Evolutionary conservation across 2,797 vertebrate species (phyloP).

Genomic region (Salarias fasciatus): DNA sequence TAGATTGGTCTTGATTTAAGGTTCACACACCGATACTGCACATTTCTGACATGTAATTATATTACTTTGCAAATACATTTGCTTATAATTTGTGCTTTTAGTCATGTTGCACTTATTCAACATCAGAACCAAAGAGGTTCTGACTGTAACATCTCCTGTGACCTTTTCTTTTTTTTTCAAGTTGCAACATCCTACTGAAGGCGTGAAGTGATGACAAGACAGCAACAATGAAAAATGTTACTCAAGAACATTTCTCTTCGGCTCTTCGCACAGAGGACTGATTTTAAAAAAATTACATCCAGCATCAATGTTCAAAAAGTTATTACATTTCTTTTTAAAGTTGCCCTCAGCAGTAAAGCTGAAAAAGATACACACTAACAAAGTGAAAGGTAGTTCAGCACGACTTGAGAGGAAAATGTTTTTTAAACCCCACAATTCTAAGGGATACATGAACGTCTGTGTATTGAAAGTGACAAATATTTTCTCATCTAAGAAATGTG

Average conservation of each 20-base stretch:
- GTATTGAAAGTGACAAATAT: constrained; percentile 34
- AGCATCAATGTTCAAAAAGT: constrained; percentile 34
- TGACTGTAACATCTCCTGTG: no score
- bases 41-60: not conserved
- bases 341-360: constrained; percentile 46
- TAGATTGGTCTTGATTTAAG: not conserved
- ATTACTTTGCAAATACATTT: no score
- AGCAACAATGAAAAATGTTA: not conserved
- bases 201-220: no score
- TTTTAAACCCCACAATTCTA: constrained; percentile 5
- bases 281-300: constrained; percentile 12
- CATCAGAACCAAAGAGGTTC: no score
- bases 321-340: constrained; percentile 59
- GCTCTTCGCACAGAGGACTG: not conserved
- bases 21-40: no score
- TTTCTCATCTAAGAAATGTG: no score
- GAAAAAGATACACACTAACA: constrained; percentile 42
- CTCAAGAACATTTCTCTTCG: no score
- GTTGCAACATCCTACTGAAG: no score
- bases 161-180: no score
- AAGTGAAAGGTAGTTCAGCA: constrained; percentile 39
- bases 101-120: no score
- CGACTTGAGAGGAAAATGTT: constrained; percentile 25
- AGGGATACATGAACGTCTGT: constrained; percentile 17
- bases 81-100: no score